These are phyloP conservation scores for Incurvaria masculella DNA, from an alignment of 2,888 invertebrate genomes.

Conservation along the genomic window DNA sequence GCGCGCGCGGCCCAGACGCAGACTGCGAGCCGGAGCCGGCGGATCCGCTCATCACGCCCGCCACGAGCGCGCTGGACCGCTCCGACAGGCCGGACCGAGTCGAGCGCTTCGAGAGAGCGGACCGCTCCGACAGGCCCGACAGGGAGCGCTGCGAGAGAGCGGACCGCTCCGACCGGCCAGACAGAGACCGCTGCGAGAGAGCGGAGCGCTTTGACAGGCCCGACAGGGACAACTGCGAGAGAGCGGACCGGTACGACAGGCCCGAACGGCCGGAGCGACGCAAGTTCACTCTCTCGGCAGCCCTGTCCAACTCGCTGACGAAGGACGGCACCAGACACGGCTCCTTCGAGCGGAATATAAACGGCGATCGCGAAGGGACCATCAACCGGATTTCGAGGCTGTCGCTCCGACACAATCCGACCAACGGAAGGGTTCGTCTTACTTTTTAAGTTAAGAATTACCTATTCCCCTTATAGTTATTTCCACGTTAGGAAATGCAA, in stretches of 20 bases:
- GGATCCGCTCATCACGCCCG: slow-evolving; percentile 54
- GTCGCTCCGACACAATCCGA: slow-evolving; percentile 23
- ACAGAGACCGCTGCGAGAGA: slow-evolving; percentile 31
- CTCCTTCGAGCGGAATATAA: slow-evolving; percentile 23
- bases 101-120: slow-evolving; percentile 36
- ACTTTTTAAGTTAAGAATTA: slow-evolving; percentile 35
- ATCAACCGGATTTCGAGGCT: slow-evolving; percentile 37
- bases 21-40: slow-evolving; percentile 48
- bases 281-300: slow-evolving; percentile 26
- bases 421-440: slow-evolving; percentile 46
- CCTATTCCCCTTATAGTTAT: background rate
- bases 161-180: slow-evolving; percentile 32
- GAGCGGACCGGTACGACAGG: slow-evolving; percentile 31
- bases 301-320: slow-evolving; percentile 29
- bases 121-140: slow-evolving; percentile 31
- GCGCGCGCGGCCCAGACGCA: slow-evolving; percentile 57
- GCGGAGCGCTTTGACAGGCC: slow-evolving; percentile 35
- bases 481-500: background rate
- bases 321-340: slow-evolving; percentile 47
- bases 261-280: slow-evolving; percentile 18
- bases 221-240: slow-evolving; percentile 32
- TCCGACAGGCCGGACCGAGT: slow-evolving; percentile 28
- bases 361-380: slow-evolving; percentile 47
- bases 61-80: slow-evolving; percentile 40
- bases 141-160: slow-evolving; percentile 35